Base-by-base conservation (phyloP, 1,140 invertebrate species). In the Cyclina sinensis region DNA sequence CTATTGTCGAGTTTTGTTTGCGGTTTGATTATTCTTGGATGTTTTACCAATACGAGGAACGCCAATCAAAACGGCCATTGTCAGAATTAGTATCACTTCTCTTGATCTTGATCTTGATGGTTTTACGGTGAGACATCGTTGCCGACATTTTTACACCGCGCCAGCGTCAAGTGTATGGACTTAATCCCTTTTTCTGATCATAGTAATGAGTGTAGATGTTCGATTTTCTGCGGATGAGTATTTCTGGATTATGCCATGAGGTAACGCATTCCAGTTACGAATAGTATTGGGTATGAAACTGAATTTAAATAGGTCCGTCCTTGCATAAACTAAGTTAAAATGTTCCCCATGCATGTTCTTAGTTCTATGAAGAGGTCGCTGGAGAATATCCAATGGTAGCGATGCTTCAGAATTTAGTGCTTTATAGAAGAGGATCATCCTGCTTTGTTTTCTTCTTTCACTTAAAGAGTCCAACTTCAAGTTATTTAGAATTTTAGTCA, bases 1-100 rank as follows among this genome's bases (percentile, higher is more conserved):
- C 54, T 21, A 81, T 62, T 81, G 79, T 81, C 57, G 48, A 78
- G 74, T 54, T 78, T 48, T 78, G 21, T 78, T 78, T 62, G 79
- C 18, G 79, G 37, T 65, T 27, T 57, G 51, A 62, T 70, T 70
- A 16, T 70, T 70, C 65, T 16, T 21, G 18, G 21, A 37, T 37
- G 14, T 4, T 70, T 3, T 18, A 70, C 37, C 65, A 70, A 70
- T 70, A 70, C 7, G 35, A 14, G 12, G 65, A 18, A 4, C 4
- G 21, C 32, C 18, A 70, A 70, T 37, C 59, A 65, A 65, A 27
- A 65, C 59, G 30, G 30, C 27, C 37, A 43, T 76, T 43, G 46
- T 76, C 37, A n/a, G 0, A 76, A 21, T 43, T 46, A n/a, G 18
- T 37, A 73, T 1, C 18, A 21, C 11, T 21, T 18, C 73, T 12